Conservation (phyloP, 2,113 vertebrate species). For the Macrotus californicus region DNA sequence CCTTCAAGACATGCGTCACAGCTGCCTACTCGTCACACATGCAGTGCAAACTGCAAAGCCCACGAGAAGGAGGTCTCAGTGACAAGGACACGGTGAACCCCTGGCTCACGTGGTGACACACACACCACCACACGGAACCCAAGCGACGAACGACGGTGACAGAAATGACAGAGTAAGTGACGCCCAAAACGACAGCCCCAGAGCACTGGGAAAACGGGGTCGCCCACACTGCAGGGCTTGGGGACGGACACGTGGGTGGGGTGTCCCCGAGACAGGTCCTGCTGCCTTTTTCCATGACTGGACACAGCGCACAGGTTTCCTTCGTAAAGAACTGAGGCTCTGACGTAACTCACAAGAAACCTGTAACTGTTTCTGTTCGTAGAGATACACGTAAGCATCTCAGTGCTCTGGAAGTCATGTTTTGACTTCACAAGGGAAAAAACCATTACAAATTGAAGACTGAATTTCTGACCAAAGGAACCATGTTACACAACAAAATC, state of each 20-base stretch:
- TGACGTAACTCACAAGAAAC: fast-evolving
- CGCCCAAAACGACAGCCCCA: fast-evolving
- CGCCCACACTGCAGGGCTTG: no score
- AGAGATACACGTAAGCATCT: background rate
- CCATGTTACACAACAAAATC: background rate
- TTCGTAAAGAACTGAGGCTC: background rate
- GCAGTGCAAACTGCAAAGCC: background rate
- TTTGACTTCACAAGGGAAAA: background rate
- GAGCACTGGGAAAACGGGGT: fast-evolving
- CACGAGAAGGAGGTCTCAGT: fast-evolving
- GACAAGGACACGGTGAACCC: background rate
- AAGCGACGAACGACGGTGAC: background rate
- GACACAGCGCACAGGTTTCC: background rate
- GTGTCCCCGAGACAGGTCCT: background rate
- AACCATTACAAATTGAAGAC: background rate
- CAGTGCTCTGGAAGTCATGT: background rate
- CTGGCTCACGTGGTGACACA: background rate
- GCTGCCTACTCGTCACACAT: fast-evolving
- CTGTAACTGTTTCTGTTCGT: fast-evolving
- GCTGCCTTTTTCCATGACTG: background rate
- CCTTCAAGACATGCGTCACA: background rate
- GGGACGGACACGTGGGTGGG: fast-evolving
- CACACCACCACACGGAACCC: fast-evolving
- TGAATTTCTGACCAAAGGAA: background rate
- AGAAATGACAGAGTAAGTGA: fast-evolving